A percentile compares a stretch with the other conserved stretches of the same genome.
Conservation (phyloP, 2,888 invertebrate species). For the Microplitis deprimator region DNA sequence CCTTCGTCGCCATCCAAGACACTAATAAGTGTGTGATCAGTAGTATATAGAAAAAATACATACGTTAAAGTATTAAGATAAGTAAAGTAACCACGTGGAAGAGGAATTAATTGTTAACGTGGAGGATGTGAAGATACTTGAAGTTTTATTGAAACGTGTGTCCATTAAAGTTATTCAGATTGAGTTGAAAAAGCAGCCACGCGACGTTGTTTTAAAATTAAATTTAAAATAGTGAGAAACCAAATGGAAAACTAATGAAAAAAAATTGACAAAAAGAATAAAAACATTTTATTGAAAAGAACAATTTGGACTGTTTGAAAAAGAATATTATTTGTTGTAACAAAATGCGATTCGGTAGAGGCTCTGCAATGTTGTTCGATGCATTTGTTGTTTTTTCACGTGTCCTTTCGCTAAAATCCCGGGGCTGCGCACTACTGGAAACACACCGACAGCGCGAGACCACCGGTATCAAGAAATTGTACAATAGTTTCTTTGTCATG, state of each 20-base stretch:
- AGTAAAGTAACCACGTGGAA: slow-evolving; percentile 14
- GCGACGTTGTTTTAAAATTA: no score
- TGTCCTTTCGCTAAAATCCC: slow-evolving; percentile 68
- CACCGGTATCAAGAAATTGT: slow-evolving; percentile 88
- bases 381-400: slow-evolving; percentile 69
- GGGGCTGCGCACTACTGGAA: slow-evolving; percentile 78
- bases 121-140: no score
- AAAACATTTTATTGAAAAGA: background rate
- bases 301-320: background rate
- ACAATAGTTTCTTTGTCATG: slow-evolving; percentile 89
- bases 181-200: no score
- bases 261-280: background rate
- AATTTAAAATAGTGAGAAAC: no score
- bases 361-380: slow-evolving; percentile 70
- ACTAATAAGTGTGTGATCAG: slow-evolving; percentile 69
- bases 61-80: slow-evolving; percentile 8
- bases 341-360: slow-evolving; percentile 58
- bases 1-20: slow-evolving; percentile 62
- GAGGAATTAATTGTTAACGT: background rate
- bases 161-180: no score
- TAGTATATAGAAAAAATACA: slow-evolving; percentile 50
- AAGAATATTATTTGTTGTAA: slow-evolving; percentile 14
- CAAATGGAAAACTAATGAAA: no score
- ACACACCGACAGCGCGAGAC: slow-evolving; percentile 88
- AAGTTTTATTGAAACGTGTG: no score